phyloP scores from a whole-genome alignment of 1,140 invertebrate genomes.

The Zaprionus vittiger region DNA sequence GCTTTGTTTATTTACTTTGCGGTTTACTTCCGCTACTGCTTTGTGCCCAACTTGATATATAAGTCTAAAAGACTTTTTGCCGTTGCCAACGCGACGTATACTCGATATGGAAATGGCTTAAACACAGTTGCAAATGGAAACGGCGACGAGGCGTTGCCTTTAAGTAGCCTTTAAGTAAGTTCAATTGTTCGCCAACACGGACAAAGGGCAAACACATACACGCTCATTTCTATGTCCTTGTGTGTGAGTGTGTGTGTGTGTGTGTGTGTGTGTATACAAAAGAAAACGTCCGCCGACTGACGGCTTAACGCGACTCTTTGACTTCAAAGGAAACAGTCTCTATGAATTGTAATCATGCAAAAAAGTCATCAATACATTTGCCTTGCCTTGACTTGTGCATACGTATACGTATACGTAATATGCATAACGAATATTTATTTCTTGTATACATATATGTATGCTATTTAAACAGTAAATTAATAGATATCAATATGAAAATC shows the following conservation, averaged over 20 bases:
- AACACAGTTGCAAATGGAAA: constrained; percentile 3
- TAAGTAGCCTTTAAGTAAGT: constrained; percentile 8
- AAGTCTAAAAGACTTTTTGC: constrained; percentile 7
- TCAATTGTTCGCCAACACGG: background rate
- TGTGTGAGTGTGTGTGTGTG: background rate
- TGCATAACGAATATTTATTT: background rate
- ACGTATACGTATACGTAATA: background rate
- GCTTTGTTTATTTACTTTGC: constrained; percentile 53
- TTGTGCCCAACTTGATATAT: constrained; percentile 3
- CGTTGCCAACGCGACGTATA: constrained; percentile 1
- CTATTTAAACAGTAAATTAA: no score
- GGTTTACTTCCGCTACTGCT: constrained; percentile 36
- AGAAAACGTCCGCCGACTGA: background rate
- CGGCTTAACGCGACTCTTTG: background rate
- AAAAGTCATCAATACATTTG: background rate
- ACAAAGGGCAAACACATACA: background rate
- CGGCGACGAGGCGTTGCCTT: background rate
- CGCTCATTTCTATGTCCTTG: background rate
- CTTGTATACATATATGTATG: background rate
- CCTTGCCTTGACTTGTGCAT: background rate
- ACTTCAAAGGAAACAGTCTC: background rate
- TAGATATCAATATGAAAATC: no score
- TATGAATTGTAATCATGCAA: constrained; percentile 2
- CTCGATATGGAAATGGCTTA: constrained; percentile 8
- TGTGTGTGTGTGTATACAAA: background rate